Conservation (phyloP, 2,888 invertebrate genomes). For the Scaptomyza reducta region DNA sequence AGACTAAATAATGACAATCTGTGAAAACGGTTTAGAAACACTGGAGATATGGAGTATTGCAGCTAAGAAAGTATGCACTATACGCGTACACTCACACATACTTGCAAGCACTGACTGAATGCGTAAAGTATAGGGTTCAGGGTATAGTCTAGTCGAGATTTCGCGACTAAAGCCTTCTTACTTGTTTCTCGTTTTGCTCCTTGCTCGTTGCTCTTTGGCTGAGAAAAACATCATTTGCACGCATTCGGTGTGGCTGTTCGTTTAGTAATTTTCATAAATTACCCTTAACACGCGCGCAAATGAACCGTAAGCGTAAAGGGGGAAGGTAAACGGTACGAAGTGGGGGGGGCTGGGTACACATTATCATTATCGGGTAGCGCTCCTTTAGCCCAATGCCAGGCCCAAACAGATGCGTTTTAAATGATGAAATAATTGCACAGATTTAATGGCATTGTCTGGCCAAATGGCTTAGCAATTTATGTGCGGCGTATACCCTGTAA, state of each 20-base stretch:
- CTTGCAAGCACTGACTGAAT: too few relatives aligned
- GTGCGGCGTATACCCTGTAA: slow-evolving; percentile 17
- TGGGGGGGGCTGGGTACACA: slow-evolving; percentile 28
- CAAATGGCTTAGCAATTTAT: slow-evolving; percentile 43
- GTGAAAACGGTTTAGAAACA: too few relatives aligned
- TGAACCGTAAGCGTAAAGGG: neutral
- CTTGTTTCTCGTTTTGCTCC: too few relatives aligned
- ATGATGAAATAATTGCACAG: slow-evolving; percentile 63
- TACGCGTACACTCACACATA: too few relatives aligned
- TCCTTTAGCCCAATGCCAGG: slow-evolving; percentile 37
- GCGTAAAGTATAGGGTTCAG: too few relatives aligned
- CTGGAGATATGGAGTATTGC: too few relatives aligned
- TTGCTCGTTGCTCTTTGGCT: slow-evolving; percentile 14
- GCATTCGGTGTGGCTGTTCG: slow-evolving; percentile 67
- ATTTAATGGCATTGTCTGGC: slow-evolving; percentile 28
- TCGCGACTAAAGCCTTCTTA: too few relatives aligned
- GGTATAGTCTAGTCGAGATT: too few relatives aligned
- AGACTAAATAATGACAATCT: too few relatives aligned
- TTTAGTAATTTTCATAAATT: slow-evolving; percentile 80
- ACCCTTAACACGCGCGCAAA: slow-evolving; percentile 57
- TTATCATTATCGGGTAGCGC: slow-evolving; percentile 53
- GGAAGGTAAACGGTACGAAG: neutral
- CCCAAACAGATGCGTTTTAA: slow-evolving; percentile 56
- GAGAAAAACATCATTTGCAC: slow-evolving; percentile 72
- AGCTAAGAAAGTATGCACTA: too few relatives aligned